Conservation (phyloP, 2,888 invertebrate species). For the Napeogenes inachia region DNA sequence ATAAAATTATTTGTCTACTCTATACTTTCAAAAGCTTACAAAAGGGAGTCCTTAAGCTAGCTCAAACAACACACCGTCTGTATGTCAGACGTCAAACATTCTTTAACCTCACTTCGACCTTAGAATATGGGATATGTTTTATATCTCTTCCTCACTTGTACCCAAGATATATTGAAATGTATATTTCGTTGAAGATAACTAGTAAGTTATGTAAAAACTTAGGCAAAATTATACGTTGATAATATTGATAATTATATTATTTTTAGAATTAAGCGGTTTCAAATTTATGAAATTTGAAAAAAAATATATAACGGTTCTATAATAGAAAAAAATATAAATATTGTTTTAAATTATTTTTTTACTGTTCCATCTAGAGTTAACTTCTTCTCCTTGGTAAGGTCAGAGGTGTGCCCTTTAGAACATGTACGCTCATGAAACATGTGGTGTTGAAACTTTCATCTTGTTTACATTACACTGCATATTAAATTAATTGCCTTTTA, state of each 20-base stretch:
- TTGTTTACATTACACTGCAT: slow-evolving; percentile 19
- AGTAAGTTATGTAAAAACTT: no score
- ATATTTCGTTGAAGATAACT: not conserved
- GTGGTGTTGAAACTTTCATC: slow-evolving; percentile 21
- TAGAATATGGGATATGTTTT: slow-evolving; percentile 8
- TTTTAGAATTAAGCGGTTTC: no score
- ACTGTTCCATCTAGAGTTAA: slow-evolving; percentile 3
- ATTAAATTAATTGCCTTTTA: slow-evolving; percentile 25
- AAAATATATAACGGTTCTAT: no score
- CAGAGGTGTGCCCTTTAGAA: slow-evolving; percentile 26
- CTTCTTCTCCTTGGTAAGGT: slow-evolving; percentile 25
- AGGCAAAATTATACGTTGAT: no score
- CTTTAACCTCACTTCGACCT: slow-evolving; percentile 26
- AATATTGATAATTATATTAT: no score
- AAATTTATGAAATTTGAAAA: no score
- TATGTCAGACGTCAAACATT: slow-evolving; percentile 29
- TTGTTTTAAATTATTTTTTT: not conserved
- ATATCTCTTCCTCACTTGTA: slow-evolving; percentile 2
- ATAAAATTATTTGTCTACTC: slow-evolving; percentile 10
- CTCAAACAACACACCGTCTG: slow-evolving; percentile 28
- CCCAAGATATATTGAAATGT: slow-evolving; percentile 1
- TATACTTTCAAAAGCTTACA: slow-evolving; percentile 22
- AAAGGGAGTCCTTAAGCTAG: slow-evolving; percentile 17
- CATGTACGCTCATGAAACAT: slow-evolving; percentile 19
- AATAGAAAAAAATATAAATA: not conserved